Base-by-base conservation (phyloP, 1,140 invertebrate species). In the Orius insidiosus region DNA sequence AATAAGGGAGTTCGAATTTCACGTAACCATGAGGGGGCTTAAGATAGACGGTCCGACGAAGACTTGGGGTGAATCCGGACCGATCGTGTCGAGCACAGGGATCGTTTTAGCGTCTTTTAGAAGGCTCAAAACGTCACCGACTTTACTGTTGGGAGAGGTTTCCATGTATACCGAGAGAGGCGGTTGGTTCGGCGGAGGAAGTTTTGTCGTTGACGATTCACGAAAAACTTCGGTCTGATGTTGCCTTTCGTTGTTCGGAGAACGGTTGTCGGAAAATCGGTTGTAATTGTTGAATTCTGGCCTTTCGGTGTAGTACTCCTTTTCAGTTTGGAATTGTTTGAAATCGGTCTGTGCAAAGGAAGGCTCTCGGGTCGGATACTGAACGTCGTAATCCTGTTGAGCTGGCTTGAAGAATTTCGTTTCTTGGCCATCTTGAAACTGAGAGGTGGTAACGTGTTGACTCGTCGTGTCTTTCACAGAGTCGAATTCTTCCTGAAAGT, bases 1-100 rank as follows among this genome's bases (percentile, higher is more conserved):
- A 59, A 56, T 86, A 86, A 0, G 82, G 83, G 7, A 86, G 61
- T 51, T 85, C 80, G 55, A 85, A 86, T 63, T 84, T 85, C 0
- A 75, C 68, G 50, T 79, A 86, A 36, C 75, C 75, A 13, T 69
- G 62, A 10, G 80, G 79, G 11, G 76, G 68, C 24, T 71, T 68
- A 44, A 86, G 62, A 52, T 71, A 0, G 77, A 73, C 0, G 82
- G 83, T 0, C 83, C 83, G 0, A 86, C 78, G 53, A 86, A 86
- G 16, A 85, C 76, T 56, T 74, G 68, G 0, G 83, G 83, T 0
- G 71, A 66, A 47, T 76, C 66, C 2, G 71, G 65, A 14, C 68
- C 68, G 3, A 85, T 68, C 0, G 70, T 72, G 56, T 85, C 83
- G 36, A 85, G 63, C 1, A 85, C 82, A 3, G 78, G 72, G 41